These are phyloP conservation scores for Lepidurus packardi DNA, from an alignment of 1,140 invertebrate species.

Conservation along the genomic window DNA sequence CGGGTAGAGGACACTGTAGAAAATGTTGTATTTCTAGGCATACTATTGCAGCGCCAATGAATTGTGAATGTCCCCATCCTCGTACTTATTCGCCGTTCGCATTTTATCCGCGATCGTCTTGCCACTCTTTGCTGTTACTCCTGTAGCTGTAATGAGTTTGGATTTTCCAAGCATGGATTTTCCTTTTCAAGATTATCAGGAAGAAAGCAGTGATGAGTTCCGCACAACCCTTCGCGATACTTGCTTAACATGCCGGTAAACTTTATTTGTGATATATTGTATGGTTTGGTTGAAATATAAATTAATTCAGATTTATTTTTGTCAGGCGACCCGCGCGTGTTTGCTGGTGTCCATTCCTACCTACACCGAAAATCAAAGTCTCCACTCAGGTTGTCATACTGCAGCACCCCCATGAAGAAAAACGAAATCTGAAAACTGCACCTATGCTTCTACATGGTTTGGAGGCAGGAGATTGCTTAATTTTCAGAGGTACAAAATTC, in stretches of 20 bases:
- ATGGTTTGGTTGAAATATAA: neutral
- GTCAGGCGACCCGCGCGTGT: slow-evolving; percentile 73
- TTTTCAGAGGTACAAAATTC: slow-evolving; percentile 79
- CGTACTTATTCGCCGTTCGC: neutral
- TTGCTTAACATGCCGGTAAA: slow-evolving; percentile 28
- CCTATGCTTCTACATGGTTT: slow-evolving; percentile 77
- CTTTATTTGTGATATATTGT: slow-evolving; percentile 34
- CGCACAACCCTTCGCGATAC: slow-evolving; percentile 29
- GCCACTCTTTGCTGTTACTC: neutral
- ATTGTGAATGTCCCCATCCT: too few relatives aligned
- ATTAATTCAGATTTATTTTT: slow-evolving; percentile 32
- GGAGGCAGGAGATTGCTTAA: slow-evolving; percentile 63
- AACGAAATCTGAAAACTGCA: slow-evolving; percentile 77
- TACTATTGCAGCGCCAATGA: too few relatives aligned
- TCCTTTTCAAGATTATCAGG: neutral
- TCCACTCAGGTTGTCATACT: slow-evolving; percentile 69
- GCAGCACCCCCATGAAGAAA: slow-evolving; percentile 89
- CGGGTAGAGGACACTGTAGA: too few relatives aligned
- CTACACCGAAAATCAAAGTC: slow-evolving; percentile 58
- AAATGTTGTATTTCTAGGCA: too few relatives aligned
- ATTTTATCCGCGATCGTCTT: neutral
- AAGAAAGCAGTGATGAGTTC: slow-evolving; percentile 25
- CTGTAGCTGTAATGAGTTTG: neutral
- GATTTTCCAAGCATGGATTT: neutral
- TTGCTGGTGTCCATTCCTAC: slow-evolving; percentile 81